Conservation (phyloP, 2,888 invertebrate genomes). For the Metacarcinus magister region DNA sequence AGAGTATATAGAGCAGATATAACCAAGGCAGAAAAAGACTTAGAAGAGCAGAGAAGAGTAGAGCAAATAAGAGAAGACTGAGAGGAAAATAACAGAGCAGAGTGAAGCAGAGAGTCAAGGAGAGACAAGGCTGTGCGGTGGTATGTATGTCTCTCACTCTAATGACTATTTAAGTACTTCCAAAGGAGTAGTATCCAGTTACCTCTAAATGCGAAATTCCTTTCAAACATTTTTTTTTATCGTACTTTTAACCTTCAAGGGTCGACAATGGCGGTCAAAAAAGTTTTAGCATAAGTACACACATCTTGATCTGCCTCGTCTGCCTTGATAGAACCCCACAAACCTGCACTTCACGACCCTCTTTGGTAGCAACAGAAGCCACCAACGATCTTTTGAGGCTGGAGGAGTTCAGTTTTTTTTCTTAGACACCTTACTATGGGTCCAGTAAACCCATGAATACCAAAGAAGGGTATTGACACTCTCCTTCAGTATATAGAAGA, state of each 20-base stretch:
- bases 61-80: background rate
- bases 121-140: too few species aligned
- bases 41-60: background rate
- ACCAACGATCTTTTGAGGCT: background rate
- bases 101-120: too few species aligned
- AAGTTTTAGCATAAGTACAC: slow-evolving; percentile 14
- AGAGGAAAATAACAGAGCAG: background rate
- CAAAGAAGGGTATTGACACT: too few species aligned
- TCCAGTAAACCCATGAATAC: too few species aligned
- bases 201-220: slow-evolving; percentile 4
- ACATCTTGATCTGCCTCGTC: background rate
- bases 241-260: slow-evolving; percentile 1
- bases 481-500: too few species aligned
- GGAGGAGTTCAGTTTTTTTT: background rate
- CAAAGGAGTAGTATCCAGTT: background rate
- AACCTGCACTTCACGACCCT: too few species aligned
- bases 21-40: too few species aligned
- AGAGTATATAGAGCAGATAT: too few species aligned
- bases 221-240: background rate
- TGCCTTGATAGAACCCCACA: background rate
- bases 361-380: background rate
- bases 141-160: background rate
- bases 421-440: background rate
- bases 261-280: background rate
- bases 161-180: slow-evolving; percentile 26